Conservation (phyloP, 2,797 vertebrate genomes). For the Gastrophryne carolinensis region DNA sequence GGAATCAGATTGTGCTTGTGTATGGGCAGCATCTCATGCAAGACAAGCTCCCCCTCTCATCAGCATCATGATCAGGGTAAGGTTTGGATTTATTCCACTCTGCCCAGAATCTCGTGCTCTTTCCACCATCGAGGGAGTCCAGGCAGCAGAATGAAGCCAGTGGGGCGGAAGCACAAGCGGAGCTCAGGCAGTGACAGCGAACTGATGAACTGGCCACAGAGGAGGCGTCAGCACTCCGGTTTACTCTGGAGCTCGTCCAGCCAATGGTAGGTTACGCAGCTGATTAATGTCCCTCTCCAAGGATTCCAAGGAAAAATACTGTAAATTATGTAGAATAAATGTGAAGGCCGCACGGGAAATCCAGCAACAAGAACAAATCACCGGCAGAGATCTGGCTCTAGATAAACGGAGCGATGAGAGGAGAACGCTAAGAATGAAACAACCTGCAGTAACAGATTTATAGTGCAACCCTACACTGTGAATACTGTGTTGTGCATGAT, state of each 20-base stretch:
- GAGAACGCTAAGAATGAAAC: background rate
- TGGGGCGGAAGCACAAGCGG: background rate
- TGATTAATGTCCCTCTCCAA: background rate
- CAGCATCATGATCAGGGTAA: no score
- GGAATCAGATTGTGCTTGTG: no score
- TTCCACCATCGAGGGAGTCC: slow-evolving; percentile 17
- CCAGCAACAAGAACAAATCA: background rate
- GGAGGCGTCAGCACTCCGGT: background rate
- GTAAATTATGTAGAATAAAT: background rate
- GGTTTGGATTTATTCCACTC: slow-evolving; percentile 53
- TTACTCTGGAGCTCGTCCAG: background rate
- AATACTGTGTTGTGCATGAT: no score
- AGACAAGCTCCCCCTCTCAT: no score
- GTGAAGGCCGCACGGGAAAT: background rate
- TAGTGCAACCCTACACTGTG: no score
- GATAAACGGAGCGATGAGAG: background rate
- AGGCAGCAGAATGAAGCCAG: slow-evolving; percentile 14
- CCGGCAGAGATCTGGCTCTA: no score
- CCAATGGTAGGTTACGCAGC: background rate
- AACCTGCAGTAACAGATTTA: no score
- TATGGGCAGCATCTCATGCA: no score
- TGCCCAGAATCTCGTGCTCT: slow-evolving; percentile 20
- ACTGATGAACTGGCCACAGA: background rate
- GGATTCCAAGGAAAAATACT: background rate
- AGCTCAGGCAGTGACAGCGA: background rate